Percentiles rank a stretch among this genome's conserved stretches.
These are phyloP conservation scores for Medauroidea extradentata DNA, from an alignment of 1,140 invertebrate genomes.

Conservation along the genomic window DNA sequence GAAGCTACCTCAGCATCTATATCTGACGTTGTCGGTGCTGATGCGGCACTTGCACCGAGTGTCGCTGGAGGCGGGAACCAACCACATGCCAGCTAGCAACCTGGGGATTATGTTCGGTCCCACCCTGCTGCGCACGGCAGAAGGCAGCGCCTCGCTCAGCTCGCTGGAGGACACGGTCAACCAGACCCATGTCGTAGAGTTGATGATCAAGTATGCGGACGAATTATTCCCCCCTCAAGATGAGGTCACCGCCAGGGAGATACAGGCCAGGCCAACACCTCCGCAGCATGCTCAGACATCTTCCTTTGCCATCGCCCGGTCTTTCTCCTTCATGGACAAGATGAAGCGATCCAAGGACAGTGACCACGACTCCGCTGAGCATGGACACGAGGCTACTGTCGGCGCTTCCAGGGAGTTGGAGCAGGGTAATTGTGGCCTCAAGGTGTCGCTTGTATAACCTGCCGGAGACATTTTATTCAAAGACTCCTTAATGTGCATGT, in stretches of 20 bases:
- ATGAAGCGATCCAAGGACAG: background rate
- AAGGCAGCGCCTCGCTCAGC: conserved; percentile 49
- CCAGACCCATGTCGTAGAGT: conserved; percentile 52
- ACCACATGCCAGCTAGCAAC: conserved; percentile 57
- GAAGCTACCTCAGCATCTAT: conserved; percentile 47
- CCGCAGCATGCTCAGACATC: no score
- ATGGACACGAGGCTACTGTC: no score
- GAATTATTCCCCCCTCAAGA: conserved; percentile 19
- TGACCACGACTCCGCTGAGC: background rate
- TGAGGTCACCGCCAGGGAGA: background rate
- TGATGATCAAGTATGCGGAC: conserved; percentile 47
- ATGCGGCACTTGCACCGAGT: conserved; percentile 50
- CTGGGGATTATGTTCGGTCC: conserved; percentile 59
- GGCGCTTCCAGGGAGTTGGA: no score
- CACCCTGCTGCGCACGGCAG: conserved; percentile 50
- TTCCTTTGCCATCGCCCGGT: background rate
- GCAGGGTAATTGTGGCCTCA: no score
- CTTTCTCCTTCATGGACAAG: conserved; percentile 4
- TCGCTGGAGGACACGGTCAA: conserved; percentile 54
- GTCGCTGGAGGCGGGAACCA: conserved; percentile 36
- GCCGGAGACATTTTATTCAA: no score
- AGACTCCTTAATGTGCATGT: no score
- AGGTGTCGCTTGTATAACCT: no score
- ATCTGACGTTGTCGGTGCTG: conserved; percentile 45
- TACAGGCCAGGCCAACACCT: no score